Evolutionary conservation across 2,113 vertebrate species (phyloP), one percentile per base, ranked within the genome.

Genomic region (Pseudorhombus dupliciocellatus): DNA sequence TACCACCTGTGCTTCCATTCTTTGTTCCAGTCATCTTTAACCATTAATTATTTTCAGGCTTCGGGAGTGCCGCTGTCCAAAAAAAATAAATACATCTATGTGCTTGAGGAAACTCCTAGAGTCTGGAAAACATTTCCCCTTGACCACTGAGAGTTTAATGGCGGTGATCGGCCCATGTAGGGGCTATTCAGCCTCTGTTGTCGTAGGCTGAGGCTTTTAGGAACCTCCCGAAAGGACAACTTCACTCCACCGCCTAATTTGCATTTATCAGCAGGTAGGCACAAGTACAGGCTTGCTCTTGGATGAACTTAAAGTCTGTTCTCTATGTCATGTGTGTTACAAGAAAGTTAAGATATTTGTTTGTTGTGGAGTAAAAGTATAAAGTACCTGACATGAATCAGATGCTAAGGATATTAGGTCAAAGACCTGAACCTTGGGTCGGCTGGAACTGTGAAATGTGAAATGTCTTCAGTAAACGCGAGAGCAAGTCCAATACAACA

Each of bases 111-210:
- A 87, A 75, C 77, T 84, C 75, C 62, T 62, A 51, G 16, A 83
- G 62, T 85, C 80, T 93, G 88, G 81, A 89, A 92, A 87, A 81
- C 80, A 90, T 89, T 92, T 87, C 21, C 69, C 76, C 73, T 86
- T 90, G 85, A 84, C 87, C 60, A 77, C 44, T 65, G 31, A 60
- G n/a, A 37, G 50, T 73, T 83, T 90, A 42, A 66, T 80, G 67
- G 84, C 70, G 86, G 64, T 55, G 62, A 56, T 15, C 74, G 61
- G 70, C 65, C 21, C 44, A 34, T 68, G 70, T 10, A 31, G 57
- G 57, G 46, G 34, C 61, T 79, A 73, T 81, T 81, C 37, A 62
- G 50, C 2, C 71, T 81, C 48, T 70, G 51, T 70, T 81, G 83
- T 84, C 72, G 66, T 58, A 82, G 75, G 81, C 72, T 62, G 40